A percentile compares a stretch with the other conserved stretches of the same genome.
Evolutionary conservation across 2,113 vertebrate genomes (phyloP).

Genomic region (Sorex araneus): DNA sequence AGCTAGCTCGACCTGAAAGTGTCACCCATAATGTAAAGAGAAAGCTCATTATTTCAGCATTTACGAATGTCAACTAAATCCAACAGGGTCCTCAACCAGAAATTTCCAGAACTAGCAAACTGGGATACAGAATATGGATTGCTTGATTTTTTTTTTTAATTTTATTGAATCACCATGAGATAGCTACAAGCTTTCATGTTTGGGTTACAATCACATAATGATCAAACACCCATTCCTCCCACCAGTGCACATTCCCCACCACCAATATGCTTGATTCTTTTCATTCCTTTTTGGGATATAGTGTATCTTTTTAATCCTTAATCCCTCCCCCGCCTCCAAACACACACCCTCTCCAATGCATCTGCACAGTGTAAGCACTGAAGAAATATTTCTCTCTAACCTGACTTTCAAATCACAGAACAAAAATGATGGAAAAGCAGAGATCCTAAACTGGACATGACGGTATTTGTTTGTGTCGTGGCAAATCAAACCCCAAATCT

Average conservation of each 20-base stretch:
- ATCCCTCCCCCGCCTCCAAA: too few species aligned
- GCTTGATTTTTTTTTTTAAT: not conserved
- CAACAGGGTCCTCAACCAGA: not conserved
- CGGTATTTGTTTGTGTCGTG: not conserved
- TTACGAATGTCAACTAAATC: slow-evolving; percentile 20
- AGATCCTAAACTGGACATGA: not conserved
- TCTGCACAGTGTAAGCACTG: not conserved
- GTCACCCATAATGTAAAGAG: not conserved
- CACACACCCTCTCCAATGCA: too few species aligned
- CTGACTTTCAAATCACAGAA: slow-evolving; percentile 27
- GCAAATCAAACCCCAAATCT: not conserved
- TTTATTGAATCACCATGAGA: too few species aligned
- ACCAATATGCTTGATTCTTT: not conserved
- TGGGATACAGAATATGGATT: accelerated
- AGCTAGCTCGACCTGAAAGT: not conserved
- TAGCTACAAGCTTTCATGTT: too few species aligned
- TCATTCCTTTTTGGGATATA: not conserved
- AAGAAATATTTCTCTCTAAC: slow-evolving; percentile 37
- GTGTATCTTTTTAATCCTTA: not conserved
- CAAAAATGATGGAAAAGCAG: not conserved
- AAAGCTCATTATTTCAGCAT: slow-evolving; percentile 22
- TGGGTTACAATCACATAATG: too few species aligned
- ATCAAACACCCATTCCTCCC: too few species aligned
- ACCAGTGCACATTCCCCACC: too few species aligned
- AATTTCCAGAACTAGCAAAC: not conserved